Evolutionary conservation across 2,113 vertebrate genomes (phyloP), one percentile per base, ranked within the genome.

Genomic region (Rhinopomastus cyanomelas): DNA sequence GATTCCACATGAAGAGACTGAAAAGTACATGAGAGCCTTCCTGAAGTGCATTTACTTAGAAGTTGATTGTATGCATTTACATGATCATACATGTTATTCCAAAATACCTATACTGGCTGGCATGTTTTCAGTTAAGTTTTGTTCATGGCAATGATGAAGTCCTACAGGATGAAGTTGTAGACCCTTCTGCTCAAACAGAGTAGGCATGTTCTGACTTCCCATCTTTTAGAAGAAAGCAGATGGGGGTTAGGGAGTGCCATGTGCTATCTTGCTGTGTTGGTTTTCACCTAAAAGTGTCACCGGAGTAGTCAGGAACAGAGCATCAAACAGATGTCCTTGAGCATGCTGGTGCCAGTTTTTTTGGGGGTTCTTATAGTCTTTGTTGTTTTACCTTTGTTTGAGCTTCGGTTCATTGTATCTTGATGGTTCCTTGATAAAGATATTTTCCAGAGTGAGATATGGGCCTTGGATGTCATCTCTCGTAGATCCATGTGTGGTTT

Each of bases 181-280:
- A 68, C 25, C 14, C 3, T 76, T 74, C 56, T 79, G 27, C 53
- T 86, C 42, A 37, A 51, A n/a, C 27, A 30, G n/a, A n/a, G 16
- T 72, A n/a, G 56, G 25, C 23, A 71, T 67, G 10, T 79, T 32
- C 60, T 51, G 75, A 14, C 37, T 89, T 89, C 21, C 23, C 12
- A 16, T 76, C 52, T 59, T 64, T 37, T 77, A 77, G 81, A 92
- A 74, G 22, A 32, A 83, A 94, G 88, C 36, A 66, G 48, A 48
- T 2, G 4, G 12, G 26, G 13, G 5, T 12, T 10, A 15, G 5
- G 0, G 16, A 78, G 36, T 46, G 76, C 0, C 1, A 5, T 49
- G 18, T 76, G 20, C 65, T 92, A 51, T 65, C 77, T 68, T 73
- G 21, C n/a, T 42, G 22, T 68, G 53, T 67, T 89, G 55, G 12